These are phyloP conservation scores for Frankliniella intonsa DNA, from an alignment of 2,888 invertebrate species.

Conservation along the genomic window DNA sequence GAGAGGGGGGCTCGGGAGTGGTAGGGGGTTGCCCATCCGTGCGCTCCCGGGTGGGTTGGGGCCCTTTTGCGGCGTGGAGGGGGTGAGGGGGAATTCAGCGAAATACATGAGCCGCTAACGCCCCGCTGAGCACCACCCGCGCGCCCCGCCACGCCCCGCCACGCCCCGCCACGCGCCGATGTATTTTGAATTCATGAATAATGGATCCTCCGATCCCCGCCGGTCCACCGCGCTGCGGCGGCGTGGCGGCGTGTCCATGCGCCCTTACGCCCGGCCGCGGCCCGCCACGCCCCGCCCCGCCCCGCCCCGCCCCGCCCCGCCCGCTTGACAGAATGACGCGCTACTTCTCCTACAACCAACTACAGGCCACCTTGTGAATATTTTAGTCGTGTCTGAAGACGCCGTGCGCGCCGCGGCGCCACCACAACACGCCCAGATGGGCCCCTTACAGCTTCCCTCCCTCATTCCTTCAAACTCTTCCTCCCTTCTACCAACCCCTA, in stretches of 20 bases:
- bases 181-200: constrained; percentile 10
- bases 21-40: no score
- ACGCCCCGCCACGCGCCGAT: neutral
- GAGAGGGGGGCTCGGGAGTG: no score
- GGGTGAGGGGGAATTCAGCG: neutral
- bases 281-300: neutral
- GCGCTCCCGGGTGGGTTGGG: no score
- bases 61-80: neutral
- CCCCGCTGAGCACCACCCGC: no score
- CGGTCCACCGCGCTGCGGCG: neutral
- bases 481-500: no score
- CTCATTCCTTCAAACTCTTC: no score
- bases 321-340: neutral
- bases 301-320: neutral
- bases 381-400: neutral
- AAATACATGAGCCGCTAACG: constrained; percentile 6
- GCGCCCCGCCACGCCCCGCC: neutral
- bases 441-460: no score
- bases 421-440: no score
- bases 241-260: neutral
- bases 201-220: neutral
- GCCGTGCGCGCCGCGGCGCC: no score
- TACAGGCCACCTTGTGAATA: neutral
- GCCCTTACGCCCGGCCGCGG: neutral
- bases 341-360: neutral